phyloP scores from a whole-genome alignment of 92 coral and sea anemone species.

The Pocillopora grandis region DNA sequence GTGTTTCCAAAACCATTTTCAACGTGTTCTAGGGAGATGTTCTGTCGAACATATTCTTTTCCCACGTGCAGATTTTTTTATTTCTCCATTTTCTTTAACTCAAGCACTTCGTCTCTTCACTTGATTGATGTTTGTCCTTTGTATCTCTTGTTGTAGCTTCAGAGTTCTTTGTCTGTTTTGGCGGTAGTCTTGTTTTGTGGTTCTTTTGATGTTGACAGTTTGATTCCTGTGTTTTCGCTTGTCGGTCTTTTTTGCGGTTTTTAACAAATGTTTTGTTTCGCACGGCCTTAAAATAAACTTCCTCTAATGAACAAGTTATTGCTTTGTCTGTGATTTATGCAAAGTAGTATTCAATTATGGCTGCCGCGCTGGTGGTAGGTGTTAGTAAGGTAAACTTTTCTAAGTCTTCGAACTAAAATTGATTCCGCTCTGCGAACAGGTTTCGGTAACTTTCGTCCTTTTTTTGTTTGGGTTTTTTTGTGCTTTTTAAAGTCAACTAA shows the following conservation, averaged over 20 bases:
- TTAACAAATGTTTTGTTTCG: not conserved
- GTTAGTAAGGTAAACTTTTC: not conserved
- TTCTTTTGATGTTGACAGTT: slow-evolving; percentile 6
- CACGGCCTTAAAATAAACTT: not conserved
- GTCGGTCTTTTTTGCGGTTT: slow-evolving; percentile 22
- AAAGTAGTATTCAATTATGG: not conserved
- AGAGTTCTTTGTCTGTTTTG: slow-evolving; percentile 7
- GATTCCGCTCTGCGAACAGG: no score
- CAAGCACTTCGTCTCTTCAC: not conserved
- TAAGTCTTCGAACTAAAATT: not conserved
- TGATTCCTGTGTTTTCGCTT: slow-evolving; percentile 5
- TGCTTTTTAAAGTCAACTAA: not conserved
- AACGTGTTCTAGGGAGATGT: not conserved
- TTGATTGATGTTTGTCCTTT: not conserved
- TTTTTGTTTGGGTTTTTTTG: no score
- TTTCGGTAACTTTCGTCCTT: not conserved
- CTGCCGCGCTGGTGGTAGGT: not conserved
- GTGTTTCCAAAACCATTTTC: slow-evolving; percentile 5
- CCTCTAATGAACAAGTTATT: not conserved
- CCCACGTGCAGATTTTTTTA: slow-evolving; percentile 1
- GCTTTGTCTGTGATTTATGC: slow-evolving; percentile 35
- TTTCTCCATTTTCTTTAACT: not conserved
- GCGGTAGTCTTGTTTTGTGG: not conserved
- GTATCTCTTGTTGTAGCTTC: not conserved
- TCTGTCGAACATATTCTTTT: slow-evolving; percentile 2